A percentile compares a stretch with the other conserved stretches of the same genome.
Evolutionary conservation across 1,140 invertebrate genomes (phyloP).

Genomic region (Pogonomyrmex californicus): DNA sequence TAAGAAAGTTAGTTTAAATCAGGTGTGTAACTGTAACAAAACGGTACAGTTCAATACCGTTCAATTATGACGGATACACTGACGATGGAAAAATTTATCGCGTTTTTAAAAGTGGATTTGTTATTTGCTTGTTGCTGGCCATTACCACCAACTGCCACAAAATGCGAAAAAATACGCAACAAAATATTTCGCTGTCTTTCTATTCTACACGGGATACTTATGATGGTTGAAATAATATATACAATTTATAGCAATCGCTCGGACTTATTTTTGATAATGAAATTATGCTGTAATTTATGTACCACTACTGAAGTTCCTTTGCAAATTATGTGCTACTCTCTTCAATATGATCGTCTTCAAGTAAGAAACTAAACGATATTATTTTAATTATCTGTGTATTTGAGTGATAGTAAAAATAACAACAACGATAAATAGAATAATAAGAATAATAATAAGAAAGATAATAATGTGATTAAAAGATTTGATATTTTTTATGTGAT

Average conservation of each 20-base stretch:
- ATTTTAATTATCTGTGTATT: neutral
- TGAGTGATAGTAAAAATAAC: neutral
- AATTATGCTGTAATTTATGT: slow-evolving; percentile 46
- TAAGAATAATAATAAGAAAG: too few relatives aligned
- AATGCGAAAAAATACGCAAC: slow-evolving; percentile 20
- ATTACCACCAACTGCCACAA: slow-evolving; percentile 26
- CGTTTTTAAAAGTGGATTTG: slow-evolving; percentile 61
- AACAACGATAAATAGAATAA: too few relatives aligned
- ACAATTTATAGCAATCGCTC: slow-evolving; percentile 47
- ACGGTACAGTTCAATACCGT: neutral
- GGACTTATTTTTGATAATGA: slow-evolving; percentile 49
- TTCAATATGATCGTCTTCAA: slow-evolving; percentile 55
- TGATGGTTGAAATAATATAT: slow-evolving; percentile 58
- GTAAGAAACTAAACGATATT: slow-evolving; percentile 23
- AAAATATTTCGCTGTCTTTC: slow-evolving; percentile 41
- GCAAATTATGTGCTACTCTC: slow-evolving; percentile 40
- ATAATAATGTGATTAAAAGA: neutral
- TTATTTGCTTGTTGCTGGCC: slow-evolving; percentile 64
- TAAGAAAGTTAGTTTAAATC: neutral
- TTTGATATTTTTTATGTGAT: neutral
- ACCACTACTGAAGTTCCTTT: slow-evolving; percentile 44
- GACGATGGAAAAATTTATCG: slow-evolving; percentile 45
- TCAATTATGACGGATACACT: neutral
- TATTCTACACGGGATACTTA: slow-evolving; percentile 20
- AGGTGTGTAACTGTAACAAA: neutral